Evolutionary conservation across 2,888 invertebrate genomes (phyloP), one percentile per base, ranked within the genome.

Genomic region (Boloria euphrosyne): DNA sequence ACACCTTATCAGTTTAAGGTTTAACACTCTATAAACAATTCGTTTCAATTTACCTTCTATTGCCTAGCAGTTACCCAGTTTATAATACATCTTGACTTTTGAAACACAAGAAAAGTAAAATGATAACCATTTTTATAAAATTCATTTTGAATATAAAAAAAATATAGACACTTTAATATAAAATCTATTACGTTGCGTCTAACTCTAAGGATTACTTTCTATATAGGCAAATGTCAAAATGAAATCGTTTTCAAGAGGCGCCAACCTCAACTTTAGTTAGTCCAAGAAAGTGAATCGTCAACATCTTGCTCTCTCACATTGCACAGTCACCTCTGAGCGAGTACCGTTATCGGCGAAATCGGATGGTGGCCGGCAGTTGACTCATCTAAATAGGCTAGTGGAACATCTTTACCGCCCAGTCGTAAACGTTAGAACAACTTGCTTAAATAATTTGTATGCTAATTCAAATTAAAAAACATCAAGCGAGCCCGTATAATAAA

Each of bases 281-380:
- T 51, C 78, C 75, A 81, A 78, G 89, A 90, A 90, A 90, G 89
- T 90, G 87, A 89, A 85, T 80, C 78, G 76, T 74, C 74, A 71
- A 76, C 76, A 75, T 76, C 75, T 75, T 72, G 70, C n/a, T 50
- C 65, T 70, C 71, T 72, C 73, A 69, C 69, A 66, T 64, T 66
- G 72, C 67, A 53, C 55, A 61, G 67, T 70, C 59, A 69, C 69
- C 71, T 71, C 69, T 58, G 70, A 68, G 71, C 71, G 66, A 70
- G 79, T 87, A 89, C 90, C 90, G 91, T 90, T 90, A 90, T 68
- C 82, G 73, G 86, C 86, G 87, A 89, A 87, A 88, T 85, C 86
- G 77, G 79, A 82, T 81, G 82, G 81, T 83, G 16, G 61, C 60
- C 54, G 49, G 52, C 53, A 80, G 76, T 80, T 80, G 80, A 80